Percentiles rank a stretch among this genome's conserved stretches.
These are phyloP conservation scores for Himalopsyche anomala DNA, from an alignment of 2,888 invertebrate genomes.

Conservation along the genomic window DNA sequence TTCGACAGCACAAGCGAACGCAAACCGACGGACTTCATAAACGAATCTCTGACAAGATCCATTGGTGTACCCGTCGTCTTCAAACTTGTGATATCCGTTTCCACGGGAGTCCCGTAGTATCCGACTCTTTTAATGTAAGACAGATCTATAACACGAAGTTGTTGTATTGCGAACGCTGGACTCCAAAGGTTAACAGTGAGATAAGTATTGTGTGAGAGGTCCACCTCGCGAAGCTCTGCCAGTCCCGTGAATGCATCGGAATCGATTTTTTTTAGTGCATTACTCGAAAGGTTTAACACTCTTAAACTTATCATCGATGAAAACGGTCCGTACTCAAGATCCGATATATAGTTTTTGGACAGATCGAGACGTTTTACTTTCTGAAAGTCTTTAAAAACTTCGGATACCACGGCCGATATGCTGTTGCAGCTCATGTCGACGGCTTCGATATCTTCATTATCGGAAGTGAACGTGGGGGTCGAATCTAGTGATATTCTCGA, in stretches of 20 bases:
- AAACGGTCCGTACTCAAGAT: constrained; percentile 20
- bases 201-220: constrained; percentile 49
- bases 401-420: background rate
- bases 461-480: background rate
- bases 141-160: constrained; percentile 16
- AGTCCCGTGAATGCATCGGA: constrained; percentile 45
- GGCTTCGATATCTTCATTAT: constrained; percentile 2
- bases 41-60: background rate
- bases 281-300: constrained; percentile 54
- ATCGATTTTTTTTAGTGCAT: background rate
- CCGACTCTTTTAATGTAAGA: constrained; percentile 29
- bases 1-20: background rate
- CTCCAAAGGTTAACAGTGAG: background rate
- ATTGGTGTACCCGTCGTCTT: background rate
- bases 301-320: constrained; percentile 2
- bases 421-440: background rate
- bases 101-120: background rate
- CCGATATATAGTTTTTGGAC: constrained; percentile 47
- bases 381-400: constrained; percentile 8
- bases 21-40: background rate
- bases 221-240: constrained; percentile 46
- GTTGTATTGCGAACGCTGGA: constrained; percentile 15
- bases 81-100: background rate
- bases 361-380: constrained; percentile 53
- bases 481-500: background rate